A percentile compares a stretch with the other conserved stretches of the same genome.
Conservation (phyloP, 2,888 invertebrate genomes). For the Rotaria sp. region DNA sequence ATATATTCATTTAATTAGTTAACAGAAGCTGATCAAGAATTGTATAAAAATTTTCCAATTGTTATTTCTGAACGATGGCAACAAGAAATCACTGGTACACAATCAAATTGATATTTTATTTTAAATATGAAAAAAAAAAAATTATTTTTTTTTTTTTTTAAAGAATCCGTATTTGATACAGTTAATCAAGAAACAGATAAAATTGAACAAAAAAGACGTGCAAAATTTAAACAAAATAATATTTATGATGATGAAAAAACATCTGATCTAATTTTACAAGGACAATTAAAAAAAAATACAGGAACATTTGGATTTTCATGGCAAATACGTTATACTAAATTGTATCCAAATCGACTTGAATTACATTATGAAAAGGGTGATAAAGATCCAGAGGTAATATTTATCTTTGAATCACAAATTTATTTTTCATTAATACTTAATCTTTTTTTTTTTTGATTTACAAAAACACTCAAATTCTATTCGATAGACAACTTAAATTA, state of each 20-base stretch:
- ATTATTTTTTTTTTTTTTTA: background rate
- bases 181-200: slow-evolving; percentile 96
- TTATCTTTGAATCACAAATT: too few species aligned
- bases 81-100: slow-evolving; percentile 69
- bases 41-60: slow-evolving; percentile 94
- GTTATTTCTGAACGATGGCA: slow-evolving; percentile 99
- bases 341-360: slow-evolving; percentile 69
- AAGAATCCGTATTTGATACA: slow-evolving; percentile 90
- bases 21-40: slow-evolving; percentile 89
- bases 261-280: slow-evolving; percentile 96
- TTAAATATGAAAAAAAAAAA: background rate
- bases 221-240: slow-evolving; percentile 39
- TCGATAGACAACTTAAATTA: too few species aligned
- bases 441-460: too few species aligned
- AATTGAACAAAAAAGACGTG: slow-evolving; percentile 79
- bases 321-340: slow-evolving; percentile 92
- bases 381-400: slow-evolving; percentile 51
- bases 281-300: slow-evolving; percentile 96
- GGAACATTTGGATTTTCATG: slow-evolving; percentile 97
- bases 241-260: slow-evolving; percentile 45
- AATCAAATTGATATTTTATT: background rate
- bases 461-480: too few species aligned
- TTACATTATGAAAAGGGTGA: slow-evolving; percentile 65
- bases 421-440: too few species aligned
- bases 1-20: slow-evolving; percentile 51